These are phyloP conservation scores for Taphrorychus bicolor DNA, from an alignment of 2,888 invertebrate genomes.

Conservation along the genomic window DNA sequence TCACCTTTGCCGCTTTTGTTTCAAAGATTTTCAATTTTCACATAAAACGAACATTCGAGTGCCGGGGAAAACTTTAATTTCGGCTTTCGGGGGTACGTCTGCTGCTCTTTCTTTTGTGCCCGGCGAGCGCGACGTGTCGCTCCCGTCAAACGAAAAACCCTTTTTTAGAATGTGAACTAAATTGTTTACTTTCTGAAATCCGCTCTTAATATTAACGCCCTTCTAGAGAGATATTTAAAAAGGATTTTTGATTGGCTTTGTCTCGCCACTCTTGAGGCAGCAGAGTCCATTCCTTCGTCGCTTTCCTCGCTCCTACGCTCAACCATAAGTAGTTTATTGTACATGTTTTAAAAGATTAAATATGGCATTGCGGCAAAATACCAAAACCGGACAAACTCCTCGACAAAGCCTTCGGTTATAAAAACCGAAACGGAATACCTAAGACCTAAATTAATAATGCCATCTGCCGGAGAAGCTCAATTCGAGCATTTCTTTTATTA, in stretches of 20 bases:
- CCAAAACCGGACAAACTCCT: background rate
- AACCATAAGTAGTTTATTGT: too few relatives aligned
- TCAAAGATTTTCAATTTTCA: slow-evolving; percentile 27
- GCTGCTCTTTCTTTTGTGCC: slow-evolving; percentile 6
- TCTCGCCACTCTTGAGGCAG: too few relatives aligned
- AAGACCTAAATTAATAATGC: slow-evolving; percentile 21
- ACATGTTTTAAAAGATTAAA: too few relatives aligned
- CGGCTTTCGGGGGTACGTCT: slow-evolving; percentile 22
- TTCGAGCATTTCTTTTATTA: slow-evolving; percentile 20
- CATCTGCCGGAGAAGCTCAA: slow-evolving; percentile 4
- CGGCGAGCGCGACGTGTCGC: background rate
- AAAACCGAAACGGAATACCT: background rate
- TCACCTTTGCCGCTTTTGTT: slow-evolving; percentile 19
- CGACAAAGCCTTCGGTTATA: background rate
- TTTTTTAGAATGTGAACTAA: background rate
- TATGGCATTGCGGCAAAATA: too few relatives aligned
- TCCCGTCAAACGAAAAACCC: background rate
- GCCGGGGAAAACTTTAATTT: slow-evolving; percentile 26
- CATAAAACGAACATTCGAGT: slow-evolving; percentile 19
- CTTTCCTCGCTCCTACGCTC: too few relatives aligned
- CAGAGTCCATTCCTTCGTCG: too few relatives aligned
- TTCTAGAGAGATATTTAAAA: too few relatives aligned
- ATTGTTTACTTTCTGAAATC: too few relatives aligned
- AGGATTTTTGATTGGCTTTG: too few relatives aligned
- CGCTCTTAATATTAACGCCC: too few relatives aligned